phyloP scores from a whole-genome alignment of 1,140 invertebrate genomes.

The Calephelis nemesis region DNA sequence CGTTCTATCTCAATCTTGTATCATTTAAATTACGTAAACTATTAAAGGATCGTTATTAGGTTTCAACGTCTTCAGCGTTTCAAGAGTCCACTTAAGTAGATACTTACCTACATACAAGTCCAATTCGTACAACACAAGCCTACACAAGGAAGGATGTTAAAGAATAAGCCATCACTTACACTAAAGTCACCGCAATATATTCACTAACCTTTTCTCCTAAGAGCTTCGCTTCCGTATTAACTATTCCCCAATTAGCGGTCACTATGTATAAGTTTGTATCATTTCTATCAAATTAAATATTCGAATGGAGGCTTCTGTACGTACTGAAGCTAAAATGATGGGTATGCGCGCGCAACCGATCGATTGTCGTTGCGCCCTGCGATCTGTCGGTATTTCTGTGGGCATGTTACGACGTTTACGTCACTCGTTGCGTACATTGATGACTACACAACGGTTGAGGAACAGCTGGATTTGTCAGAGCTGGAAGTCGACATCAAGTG shows the following conservation, averaged over 20 bases:
- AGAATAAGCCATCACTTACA: slow-evolving; percentile 13
- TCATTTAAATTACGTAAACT: neutral
- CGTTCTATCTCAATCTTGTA: neutral
- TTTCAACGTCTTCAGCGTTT: slow-evolving; percentile 12
- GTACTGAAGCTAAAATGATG: slow-evolving; percentile 58
- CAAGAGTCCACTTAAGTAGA: slow-evolving; percentile 31
- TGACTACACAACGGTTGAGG: slow-evolving; percentile 37
- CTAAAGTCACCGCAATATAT: slow-evolving; percentile 6
- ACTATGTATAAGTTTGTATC: slow-evolving; percentile 66
- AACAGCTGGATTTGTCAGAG: slow-evolving; percentile 15
- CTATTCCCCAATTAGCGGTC: slow-evolving; percentile 39
- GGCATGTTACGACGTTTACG: slow-evolving; percentile 63
- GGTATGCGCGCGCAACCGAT: slow-evolving; percentile 72
- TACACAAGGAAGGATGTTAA: slow-evolving; percentile 29
- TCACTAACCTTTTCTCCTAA: slow-evolving; percentile 48
- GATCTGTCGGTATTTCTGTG: slow-evolving; percentile 45
- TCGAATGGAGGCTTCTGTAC: slow-evolving; percentile 51
- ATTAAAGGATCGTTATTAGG: neutral
- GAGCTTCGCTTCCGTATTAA: slow-evolving; percentile 29
- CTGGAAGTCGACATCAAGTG: slow-evolving; percentile 6
- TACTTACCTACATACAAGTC: slow-evolving; percentile 36
- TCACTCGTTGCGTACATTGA: slow-evolving; percentile 73
- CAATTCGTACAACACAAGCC: slow-evolving; percentile 21
- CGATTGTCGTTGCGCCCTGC: slow-evolving; percentile 69
- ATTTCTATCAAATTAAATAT: slow-evolving; percentile 71